A percentile compares a stretch with the other conserved stretches of the same genome.
Conservation (phyloP, 2,888 invertebrate genomes). For the Geophilus truncorum region DNA sequence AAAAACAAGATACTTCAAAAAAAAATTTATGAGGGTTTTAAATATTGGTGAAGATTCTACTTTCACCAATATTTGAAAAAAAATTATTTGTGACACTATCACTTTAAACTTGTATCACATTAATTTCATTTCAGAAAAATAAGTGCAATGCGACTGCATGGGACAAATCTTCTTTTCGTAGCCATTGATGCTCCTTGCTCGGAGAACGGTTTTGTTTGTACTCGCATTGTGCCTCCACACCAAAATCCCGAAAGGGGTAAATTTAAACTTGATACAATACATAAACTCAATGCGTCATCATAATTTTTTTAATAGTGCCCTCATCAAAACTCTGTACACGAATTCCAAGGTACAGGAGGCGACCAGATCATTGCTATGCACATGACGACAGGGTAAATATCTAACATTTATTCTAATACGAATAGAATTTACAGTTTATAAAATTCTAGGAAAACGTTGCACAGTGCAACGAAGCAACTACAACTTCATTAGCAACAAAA, state of each 20-base stretch:
- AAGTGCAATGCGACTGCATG: background rate
- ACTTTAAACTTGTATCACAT: too few relatives aligned
- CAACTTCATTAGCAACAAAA: background rate
- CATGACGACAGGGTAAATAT: background rate
- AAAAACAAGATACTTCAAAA: too few relatives aligned
- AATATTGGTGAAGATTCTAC: too few relatives aligned
- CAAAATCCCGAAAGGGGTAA: background rate
- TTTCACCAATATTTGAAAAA: too few relatives aligned
- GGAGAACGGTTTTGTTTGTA: background rate
- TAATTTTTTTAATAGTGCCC: background rate
- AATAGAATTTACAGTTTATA: background rate
- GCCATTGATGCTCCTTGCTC: background rate
- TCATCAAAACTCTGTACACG: background rate
- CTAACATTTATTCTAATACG: background rate
- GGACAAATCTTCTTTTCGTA: conserved; percentile 29
- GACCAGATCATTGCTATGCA: background rate
- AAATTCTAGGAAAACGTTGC: background rate
- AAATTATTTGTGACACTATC: too few relatives aligned
- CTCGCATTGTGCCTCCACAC: background rate
- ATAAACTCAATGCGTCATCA: background rate
- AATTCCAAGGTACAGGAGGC: background rate
- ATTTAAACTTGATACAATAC: too few relatives aligned
- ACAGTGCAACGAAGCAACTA: background rate
- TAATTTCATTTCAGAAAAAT: conserved; percentile 16
- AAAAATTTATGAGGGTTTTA: too few relatives aligned